These are phyloP conservation scores for Eupithecia subfuscata DNA, from an alignment of 2,888 invertebrate genomes.

Conservation along the genomic window DNA sequence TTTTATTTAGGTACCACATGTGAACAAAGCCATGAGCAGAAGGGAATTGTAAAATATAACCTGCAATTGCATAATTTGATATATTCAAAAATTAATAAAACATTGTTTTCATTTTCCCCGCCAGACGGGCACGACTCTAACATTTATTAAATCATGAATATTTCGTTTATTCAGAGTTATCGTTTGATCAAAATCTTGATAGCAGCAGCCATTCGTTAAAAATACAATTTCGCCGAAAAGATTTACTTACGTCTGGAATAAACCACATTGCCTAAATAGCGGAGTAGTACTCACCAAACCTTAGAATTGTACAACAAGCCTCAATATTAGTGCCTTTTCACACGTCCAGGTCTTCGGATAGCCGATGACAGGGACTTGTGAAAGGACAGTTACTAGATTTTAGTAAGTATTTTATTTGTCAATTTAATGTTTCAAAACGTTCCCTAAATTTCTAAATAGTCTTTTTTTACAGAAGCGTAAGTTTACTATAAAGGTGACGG, in stretches of 20 bases:
- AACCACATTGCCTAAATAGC: constrained; percentile 16
- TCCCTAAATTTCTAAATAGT: too few relatives aligned
- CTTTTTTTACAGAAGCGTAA: too few relatives aligned
- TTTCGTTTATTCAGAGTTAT: constrained; percentile 21
- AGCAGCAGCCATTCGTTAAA: constrained; percentile 26
- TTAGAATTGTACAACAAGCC: neutral
- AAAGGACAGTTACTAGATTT: too few relatives aligned
- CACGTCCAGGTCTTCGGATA: too few relatives aligned
- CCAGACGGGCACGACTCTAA: neutral
- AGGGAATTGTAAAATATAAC: neutral
- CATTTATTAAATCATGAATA: constrained; percentile 12
- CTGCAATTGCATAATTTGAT: neutral
- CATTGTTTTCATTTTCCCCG: constrained; percentile 10
- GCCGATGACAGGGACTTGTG: too few relatives aligned
- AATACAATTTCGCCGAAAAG: constrained; percentile 28
- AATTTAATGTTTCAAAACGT: too few relatives aligned
- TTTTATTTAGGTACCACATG: too few relatives aligned
- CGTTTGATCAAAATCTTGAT: constrained; percentile 24
- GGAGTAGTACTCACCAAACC: constrained; percentile 5
- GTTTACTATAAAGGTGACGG: too few relatives aligned
- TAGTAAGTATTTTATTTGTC: too few relatives aligned
- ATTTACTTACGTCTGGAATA: constrained; percentile 27
- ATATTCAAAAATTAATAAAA: neutral
- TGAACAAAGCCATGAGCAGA: neutral
- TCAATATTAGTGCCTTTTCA: too few relatives aligned